Conservation (phyloP, 1,140 invertebrate species). For the Sweltsa coloradensis region DNA sequence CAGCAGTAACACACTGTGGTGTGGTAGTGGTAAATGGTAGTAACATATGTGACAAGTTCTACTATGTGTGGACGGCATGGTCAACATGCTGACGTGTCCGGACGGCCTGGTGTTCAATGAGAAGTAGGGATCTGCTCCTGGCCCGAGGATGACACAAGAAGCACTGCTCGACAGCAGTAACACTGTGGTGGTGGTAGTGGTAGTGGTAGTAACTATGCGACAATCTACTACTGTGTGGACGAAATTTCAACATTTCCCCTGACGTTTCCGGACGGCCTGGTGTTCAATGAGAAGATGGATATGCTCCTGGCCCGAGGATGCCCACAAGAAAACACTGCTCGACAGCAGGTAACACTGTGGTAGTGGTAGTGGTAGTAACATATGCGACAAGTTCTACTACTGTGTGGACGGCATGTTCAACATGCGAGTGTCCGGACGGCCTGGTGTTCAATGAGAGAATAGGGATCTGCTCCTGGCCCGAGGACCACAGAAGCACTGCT, state of each 20-base stretch:
- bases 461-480: conserved; percentile 84
- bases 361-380: conserved; percentile 59
- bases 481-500: conserved; percentile 75
- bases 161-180: conserved; percentile 77
- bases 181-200: conserved; percentile 61
- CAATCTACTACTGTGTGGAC: too few species aligned
- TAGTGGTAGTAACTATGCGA: too few species aligned
- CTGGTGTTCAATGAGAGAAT: conserved; percentile 79
- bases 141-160: conserved; percentile 70
- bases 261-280: conserved; percentile 72
- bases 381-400: conserved; percentile 84
- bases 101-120: conserved; percentile 79
- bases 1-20: conserved; percentile 55
- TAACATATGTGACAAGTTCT: conserved; percentile 76
- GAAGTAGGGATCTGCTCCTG: conserved; percentile 75
- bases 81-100: conserved; percentile 80
- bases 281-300: conserved; percentile 82
- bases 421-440: conserved; percentile 70
- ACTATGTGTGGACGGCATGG: conserved; percentile 83
- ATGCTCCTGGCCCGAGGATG: conserved; percentile 49
- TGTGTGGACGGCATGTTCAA: conserved; percentile 83
- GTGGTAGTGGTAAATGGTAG: conserved; percentile 57
- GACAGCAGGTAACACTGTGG: conserved; percentile 80
- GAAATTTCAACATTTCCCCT: too few species aligned
- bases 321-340: conserved; percentile 64